Base-by-base conservation (phyloP, 2,888 invertebrate species). In the Reticulitermes lucifugus region DNA sequence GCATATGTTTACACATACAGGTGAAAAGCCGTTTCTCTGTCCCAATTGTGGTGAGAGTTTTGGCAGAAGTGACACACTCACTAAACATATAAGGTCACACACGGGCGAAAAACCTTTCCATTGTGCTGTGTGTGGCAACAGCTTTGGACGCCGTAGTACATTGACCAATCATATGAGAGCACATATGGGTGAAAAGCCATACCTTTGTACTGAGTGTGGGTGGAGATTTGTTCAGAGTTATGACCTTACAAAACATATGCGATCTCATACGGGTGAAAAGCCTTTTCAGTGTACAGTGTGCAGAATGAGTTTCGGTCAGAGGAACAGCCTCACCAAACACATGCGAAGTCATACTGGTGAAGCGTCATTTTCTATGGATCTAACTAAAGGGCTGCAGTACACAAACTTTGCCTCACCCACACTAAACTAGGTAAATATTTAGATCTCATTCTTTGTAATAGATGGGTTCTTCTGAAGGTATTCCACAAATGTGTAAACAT, bases 141-240 rank as follows among this genome's bases (percentile, higher is more conserved):
- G 88, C 77, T 90, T 90, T 87, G 86, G 87, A 3, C 89, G 89
- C 87, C 89, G 89, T 0, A 90, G 90, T 87, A 89, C 89, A 85
- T 86, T 91, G n/a, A 88, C 89, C 1, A 90, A 90, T 86, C 91
- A 91, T 85, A 90, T 90, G 89, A 90, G 90, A 87, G 89, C 89
- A 84, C 91, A 91, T 86, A 90, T 90, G 2, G 91, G 90, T 6
- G 90, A 91, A 86, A 90, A 89, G 85, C 91, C 91, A 0, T 89
- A 89, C 87, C 88, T 90, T 43, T 91, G 91, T 87, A 89, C 90
- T 60, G 84, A 88, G 25, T 90, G 90, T 84, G 90, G 90, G 2
- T 91, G 90, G 87, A 89, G 90, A n/a, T 91, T 90, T 86, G 87
- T 90, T 60, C 90, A 90, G 87, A 90, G 88, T 81, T 90, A 85